Base-by-base conservation (phyloP, 1,140 invertebrate species). In the Apocrypta bakeri region DNA sequence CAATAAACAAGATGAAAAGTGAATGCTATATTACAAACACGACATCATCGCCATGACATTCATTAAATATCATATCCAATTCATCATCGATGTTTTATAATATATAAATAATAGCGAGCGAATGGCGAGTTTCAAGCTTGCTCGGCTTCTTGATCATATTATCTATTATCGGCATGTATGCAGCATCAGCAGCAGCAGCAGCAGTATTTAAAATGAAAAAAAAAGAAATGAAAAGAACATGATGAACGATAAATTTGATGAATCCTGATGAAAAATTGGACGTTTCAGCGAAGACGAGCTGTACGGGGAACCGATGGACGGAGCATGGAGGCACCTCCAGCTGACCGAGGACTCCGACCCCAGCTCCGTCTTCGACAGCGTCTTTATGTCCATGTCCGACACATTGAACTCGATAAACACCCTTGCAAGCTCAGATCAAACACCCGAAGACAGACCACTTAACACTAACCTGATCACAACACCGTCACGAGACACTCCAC, bases 381-480 rank as follows among this genome's bases (percentile, higher is more conserved):
- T 92, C 85, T 89, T 92, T 89, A 90, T 92, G 89, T 92, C 90
- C 81, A 90, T 92, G 89, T 92, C 91, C 84, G 91, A 92, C 87
- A 92, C 91, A 87, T 88, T 92, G 86, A 92, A 92, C 88, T 92
- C 91, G 77, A 92, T 92, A 87, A 92, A 92, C 87, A 92, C 91
- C 87, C 88, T 92, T 85, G 89, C 87, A 90, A 92, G 90, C 86
- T 91, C 89, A 86, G 90, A 92, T 75, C 90, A 90, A 89, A 92
- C 90, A 89, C 91, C 91, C 71, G 91, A 92, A 88, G 91, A 92
- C 87, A 92, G 85, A 91, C 88, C 89, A 87, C 85, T 90, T 87
- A 91, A 91, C 90, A 92, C 86, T 88, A 88, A 80, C 78, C 66
- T 72, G 48, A 85, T 89, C 87, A 92, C 89, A 88, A 91, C 90